Base-by-base conservation (phyloP, 92 coral and sea anemone genomes). In the Palythoa heliodiscus region DNA sequence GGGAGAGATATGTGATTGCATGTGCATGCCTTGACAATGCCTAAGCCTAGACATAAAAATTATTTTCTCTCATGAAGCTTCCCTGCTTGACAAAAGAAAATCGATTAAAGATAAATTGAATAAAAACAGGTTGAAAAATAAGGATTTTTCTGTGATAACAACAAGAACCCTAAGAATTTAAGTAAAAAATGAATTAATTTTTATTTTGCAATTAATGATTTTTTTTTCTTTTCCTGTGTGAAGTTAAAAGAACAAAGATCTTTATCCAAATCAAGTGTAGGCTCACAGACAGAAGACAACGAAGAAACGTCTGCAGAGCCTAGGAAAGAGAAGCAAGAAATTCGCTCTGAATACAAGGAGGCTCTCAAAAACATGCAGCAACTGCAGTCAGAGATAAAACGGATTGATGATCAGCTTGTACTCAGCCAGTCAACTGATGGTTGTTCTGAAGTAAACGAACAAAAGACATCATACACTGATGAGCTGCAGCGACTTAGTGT, bases 231-330 rank as follows among this genome's bases (percentile, higher is more conserved):
- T 80, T 47, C 15, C 2, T 20, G 23, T 64, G 52, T 69, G 19
- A 66, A 80, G 84, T 80, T 80, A 40, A 80, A 80, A 40, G 84
- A 64, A 3, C 83, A 78, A 47, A 66, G 84, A 64, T 20, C 39
- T 16, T 16, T 39, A 17, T 80, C 73, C 37, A 89, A 60, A 76
- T 85, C 87, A 12, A 91, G 89, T 22, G 85, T 86, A 16, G 94
- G 94, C 24, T 93, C 97, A 12, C 97, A 91, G 63, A 87, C 92
- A 29, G 97, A 93, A 53, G 64, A 89, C 25, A 83, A 86, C 17
- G 87, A 87, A 8, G 97, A 93, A 39, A 64, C 60, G 13, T 76
- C 89, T 3, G 87, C 81, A 11, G 92, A 81, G 43, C 85, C 90
- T 7, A 82, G 40, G 82, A 75, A 83, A 52, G 93, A 92, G 70